Evolutionary conservation across 2,888 invertebrate genomes (phyloP).

Genomic region (Cybosia mesomella): DNA sequence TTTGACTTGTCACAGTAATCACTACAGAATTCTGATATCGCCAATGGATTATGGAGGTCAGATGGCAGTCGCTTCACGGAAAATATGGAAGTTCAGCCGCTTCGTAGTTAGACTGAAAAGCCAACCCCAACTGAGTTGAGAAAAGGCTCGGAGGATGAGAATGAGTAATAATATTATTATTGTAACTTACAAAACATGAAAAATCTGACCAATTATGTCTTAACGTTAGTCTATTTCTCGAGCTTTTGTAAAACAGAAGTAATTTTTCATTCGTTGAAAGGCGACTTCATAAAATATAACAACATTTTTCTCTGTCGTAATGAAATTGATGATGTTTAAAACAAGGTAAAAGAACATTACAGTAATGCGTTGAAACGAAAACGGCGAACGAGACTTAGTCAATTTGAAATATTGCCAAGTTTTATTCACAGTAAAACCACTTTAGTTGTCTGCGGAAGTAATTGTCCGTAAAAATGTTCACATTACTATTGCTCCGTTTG

Average conservation of each 20-base stretch:
- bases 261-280: conserved; percentile 1
- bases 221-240: neutral
- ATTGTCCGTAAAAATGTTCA: conserved; percentile 13
- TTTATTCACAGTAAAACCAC: conserved; percentile 17
- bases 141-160: too few species aligned
- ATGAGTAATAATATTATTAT: too few species aligned
- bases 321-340: neutral
- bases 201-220: too few species aligned
- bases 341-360: neutral
- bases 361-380: neutral
- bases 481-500: neutral
- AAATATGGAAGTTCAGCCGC: too few species aligned
- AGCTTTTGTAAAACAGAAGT: neutral
- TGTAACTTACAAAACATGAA: too few species aligned
- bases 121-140: too few species aligned
- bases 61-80: too few species aligned
- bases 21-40: too few species aligned
- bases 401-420: neutral
- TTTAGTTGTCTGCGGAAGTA: conserved; percentile 29
- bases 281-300: conserved; percentile 1
- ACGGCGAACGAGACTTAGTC: neutral
- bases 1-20: too few species aligned
- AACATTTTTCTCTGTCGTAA: neutral
- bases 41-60: too few species aligned
- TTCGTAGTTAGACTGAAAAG: too few species aligned